Base-by-base conservation (phyloP, 2,113 vertebrate species). In the Saguinus midas region DNA sequence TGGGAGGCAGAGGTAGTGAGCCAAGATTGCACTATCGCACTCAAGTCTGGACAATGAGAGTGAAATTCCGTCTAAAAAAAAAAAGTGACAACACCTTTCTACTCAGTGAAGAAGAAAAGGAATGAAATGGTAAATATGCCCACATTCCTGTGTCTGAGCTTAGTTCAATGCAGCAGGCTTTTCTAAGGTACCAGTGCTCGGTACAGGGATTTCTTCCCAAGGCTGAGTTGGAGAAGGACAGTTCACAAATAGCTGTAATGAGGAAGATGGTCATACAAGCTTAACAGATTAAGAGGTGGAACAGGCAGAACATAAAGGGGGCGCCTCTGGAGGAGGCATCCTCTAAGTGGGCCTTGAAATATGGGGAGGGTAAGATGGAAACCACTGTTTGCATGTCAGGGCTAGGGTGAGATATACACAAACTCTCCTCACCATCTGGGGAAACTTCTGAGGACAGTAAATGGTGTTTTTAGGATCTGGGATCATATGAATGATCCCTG, bases 361-460 rank as follows among this genome's bases (percentile, higher is more conserved):
- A 5, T 8, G 75, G 45, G 25, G n/a, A 75, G 23, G 27, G 72
- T 21, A 12, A 70, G 35, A 43, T 35, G 40, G 16, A 76, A 25
- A 58, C 8, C 16, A 5, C 10, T 1, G 0, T 64, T 18, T 35
- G 3, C 8, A 1, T 1, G 40, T 0, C 6, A 2, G 27, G n/a
- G 78, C 64, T 48, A 32, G 9, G 18, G 48, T 20, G 3, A 70
- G 48, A 85, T 27, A 50, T 21, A 11, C 20, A 16, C 8, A 57
- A 43, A 50, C 35, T 70, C 76, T 92, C 12, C 40, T 29, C 17
- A 27, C 70, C 45, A 23, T 32, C 16, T 14, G 16, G 64, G 52
- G 89, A 12, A 13, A n/a, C n/a, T 20, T 61, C 32, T 55, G 32
- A 88, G 68, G 61, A 58, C 7, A 55, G 9, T 23, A 57, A 5